Base-by-base conservation (phyloP, 1,140 invertebrate species). In the Bilobella aurantiaca region DNA sequence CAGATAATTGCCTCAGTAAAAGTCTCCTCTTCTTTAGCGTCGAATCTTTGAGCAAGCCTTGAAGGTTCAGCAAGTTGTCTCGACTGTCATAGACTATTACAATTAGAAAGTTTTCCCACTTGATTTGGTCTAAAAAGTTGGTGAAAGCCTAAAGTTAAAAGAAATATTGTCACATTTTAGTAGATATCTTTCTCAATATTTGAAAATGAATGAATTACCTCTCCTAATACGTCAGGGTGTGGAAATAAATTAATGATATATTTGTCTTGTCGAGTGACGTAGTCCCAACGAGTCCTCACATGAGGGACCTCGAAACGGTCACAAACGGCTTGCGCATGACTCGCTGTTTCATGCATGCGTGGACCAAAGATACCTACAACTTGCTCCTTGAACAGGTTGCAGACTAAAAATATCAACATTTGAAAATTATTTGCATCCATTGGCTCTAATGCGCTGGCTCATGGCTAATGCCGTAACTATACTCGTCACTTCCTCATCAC, bases 11-110 rank as follows among this genome's bases (percentile, higher is more conserved):
- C n/a, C n/a, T n/a, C n/a, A n/a, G n/a, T n/a, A n/a, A n/a, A n/a
- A n/a, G n/a, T n/a, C n/a, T n/a, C n/a, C n/a, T n/a, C n/a, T n/a
- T n/a, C n/a, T n/a, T n/a, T n/a, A n/a, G n/a, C n/a, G n/a, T n/a
- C n/a, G n/a, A n/a, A n/a, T n/a, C n/a, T n/a, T n/a, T n/a, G n/a
- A n/a, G n/a, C n/a, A n/a, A n/a, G n/a, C n/a, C n/a, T n/a, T 96
- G 93, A 5, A 97, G 80, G 58, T 92, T 82, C 21, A 95, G 87
- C 65, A 97, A 79, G 42, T 92, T 90, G 74, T 95, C 91, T 76
- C 93, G 93, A 79, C 90, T 91, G 78, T 96, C 92, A 77, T 96
- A 96, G 64, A 97, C 87, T n/a, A n/a, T n/a, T n/a, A n/a, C n/a
- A 68, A 97, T 93, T 14, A 92, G 93, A 75, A 96, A 96, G 25